These are phyloP conservation scores for Neomicropteryx cornuta DNA, from an alignment of 1,140 invertebrate genomes.

Conservation along the genomic window DNA sequence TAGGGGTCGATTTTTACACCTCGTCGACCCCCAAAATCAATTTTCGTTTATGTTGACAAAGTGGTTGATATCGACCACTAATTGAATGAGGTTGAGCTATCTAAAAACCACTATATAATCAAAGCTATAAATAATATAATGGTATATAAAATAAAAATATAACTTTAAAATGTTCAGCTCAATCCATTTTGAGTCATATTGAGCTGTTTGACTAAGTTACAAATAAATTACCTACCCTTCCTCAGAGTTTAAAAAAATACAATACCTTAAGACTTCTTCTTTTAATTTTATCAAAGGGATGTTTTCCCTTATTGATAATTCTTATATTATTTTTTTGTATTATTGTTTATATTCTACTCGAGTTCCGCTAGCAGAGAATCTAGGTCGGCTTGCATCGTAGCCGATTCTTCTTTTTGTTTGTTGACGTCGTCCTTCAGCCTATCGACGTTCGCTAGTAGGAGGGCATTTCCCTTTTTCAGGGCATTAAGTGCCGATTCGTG, in stretches of 20 bases:
- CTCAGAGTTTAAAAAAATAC: not conserved
- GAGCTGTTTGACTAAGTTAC: not conserved
- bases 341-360: conserved; percentile 16
- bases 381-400: conserved; percentile 66
- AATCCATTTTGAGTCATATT: not conserved
- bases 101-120: too few species aligned
- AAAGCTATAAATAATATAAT: too few species aligned
- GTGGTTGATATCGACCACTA: too few species aligned
- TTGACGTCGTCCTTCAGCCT: conserved; percentile 72
- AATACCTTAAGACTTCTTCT: not conserved
- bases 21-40: too few species aligned
- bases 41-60: too few species aligned
- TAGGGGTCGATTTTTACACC: too few species aligned
- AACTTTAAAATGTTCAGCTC: too few species aligned
- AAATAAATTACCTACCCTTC: not conserved
- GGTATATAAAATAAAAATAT: too few species aligned
- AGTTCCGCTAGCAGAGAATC: conserved; percentile 69
- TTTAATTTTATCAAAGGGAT: not conserved
- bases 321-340: not conserved
- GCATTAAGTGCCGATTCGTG: conserved; percentile 66
- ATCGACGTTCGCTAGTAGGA: conserved; percentile 76
- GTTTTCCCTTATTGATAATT: not conserved
- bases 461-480: conserved; percentile 75
- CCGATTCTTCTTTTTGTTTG: conserved; percentile 67
- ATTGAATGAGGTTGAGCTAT: too few species aligned